Base-by-base conservation (phyloP, 2,888 invertebrate species). In the Aleiodes testaceus region DNA sequence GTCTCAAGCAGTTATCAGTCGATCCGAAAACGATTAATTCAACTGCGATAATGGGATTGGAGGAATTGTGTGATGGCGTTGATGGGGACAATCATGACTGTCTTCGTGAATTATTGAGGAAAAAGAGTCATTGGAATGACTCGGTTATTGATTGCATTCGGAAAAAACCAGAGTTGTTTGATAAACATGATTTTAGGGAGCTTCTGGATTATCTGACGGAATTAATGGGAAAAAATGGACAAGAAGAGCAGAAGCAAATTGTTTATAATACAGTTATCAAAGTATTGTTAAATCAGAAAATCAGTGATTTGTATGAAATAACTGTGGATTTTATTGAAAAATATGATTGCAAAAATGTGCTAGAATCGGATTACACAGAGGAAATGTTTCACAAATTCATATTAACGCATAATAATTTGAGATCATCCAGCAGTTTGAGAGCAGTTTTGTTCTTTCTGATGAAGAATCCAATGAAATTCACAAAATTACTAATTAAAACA, bases 111-210 rank as follows among this genome's bases (percentile, higher is more conserved):
- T 65, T 87, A 12, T 72, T 83, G 14, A 77, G 70, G 14, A 78
- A 82, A 49, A 79, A 81, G 36, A 75, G 79, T 14, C 78, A 84
- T 61, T 87, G 85, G 86, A 78, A 85, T 59, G 65, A 75, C 45
- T 63, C 72, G 6, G 74, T 72, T 9, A 74, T 82, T 14, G 66
- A 81, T 9, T 74, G 75, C 3, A 68, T 85, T 0, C 71, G 76
- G 3, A 67, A 72, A 14, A 76, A 76, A 7, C 69, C 72, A 9
- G 53, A 67, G 0, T 22, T 75, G 0, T 42, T 85, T n/a, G 77
- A 79, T 5, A 79, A 79, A 55, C 69, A 80, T 0, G 79, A 81
- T 47, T 82, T 79, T 42, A 36, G 75, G 3, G 67, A 72, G 45
- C 55, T 87, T 0, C 70, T 87, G 3, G 79, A 85, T 14, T 81